Base-by-base conservation (phyloP, 2,113 vertebrate genomes). In the Scopus umbretta region DNA sequence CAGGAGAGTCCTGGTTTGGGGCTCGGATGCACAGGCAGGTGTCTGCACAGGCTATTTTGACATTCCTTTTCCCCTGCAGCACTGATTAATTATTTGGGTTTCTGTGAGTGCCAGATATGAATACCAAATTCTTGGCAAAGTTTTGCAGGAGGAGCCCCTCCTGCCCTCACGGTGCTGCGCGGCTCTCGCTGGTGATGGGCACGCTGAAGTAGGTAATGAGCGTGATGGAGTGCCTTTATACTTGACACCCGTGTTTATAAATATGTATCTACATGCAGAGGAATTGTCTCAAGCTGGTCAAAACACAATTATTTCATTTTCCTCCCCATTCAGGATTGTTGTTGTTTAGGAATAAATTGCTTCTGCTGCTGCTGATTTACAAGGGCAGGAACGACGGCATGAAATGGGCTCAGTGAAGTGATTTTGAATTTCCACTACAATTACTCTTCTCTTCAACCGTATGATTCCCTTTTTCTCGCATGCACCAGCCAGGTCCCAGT, bases 251-350 rank as follows among this genome's bases (percentile, higher is more conserved):
- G 2, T 71, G 83, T 91, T 95, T 87, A 86, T 92, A 97, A 93
- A 92, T 88, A 72, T 27, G 74, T 45, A 36, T 67, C 81, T 80
- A 47, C 74, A 19, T 36, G 32, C 75, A 71, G 91, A 92, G 86
- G 91, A 94, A 97, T 96, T 96, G 94, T 96, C 96, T 95, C 82
- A 80, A 96, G 91, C 75, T 38, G 91, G 88, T 97, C 98, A 80
- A 96, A 98, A 97, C 94, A 90, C 96, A 98, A 97, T 98, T 97
- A 98, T 98, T 98, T 98, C 96, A 95, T 98, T 98, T 98, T 95
- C 94, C 84, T 95, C 94, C 92, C 62, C 67, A 32, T 96, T 95
- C 96, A 45, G 40, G 88, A 84, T 85, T 95, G 97, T 94, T 95
- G 97, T 91, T 98, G 96, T 98, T 97, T 94, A 92, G 96, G 96